phyloP scores from a whole-genome alignment of 2,113 vertebrate genomes.

The Xyliphius kryptos region DNA sequence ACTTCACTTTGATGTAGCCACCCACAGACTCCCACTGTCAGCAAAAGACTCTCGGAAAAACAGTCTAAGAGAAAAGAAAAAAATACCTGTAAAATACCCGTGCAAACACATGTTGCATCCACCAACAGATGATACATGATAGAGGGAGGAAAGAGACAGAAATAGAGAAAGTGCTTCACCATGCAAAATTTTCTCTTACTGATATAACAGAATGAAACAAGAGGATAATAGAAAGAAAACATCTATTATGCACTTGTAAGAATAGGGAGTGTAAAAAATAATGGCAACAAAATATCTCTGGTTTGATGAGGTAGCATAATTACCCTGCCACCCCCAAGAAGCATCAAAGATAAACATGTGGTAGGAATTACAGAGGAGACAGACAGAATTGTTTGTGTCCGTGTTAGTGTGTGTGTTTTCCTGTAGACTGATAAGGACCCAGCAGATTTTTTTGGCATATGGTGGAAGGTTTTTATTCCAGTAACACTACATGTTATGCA shows the following conservation, averaged over 20 bases:
- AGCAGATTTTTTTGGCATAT: conserved; percentile 63
- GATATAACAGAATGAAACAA: conserved; percentile 24
- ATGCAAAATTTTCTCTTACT: conserved; percentile 15
- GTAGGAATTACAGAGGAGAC: conserved; percentile 62
- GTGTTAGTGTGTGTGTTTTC: no score
- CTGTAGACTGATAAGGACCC: conserved; percentile 59
- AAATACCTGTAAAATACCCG: conserved; percentile 34
- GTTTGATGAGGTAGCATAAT: conserved; percentile 69
- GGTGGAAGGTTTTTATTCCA: conserved; percentile 50
- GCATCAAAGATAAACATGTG: conserved; percentile 65
- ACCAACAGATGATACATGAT: no score
- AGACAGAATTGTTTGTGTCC: conserved; percentile 62
- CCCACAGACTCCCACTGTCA: conserved; percentile 66
- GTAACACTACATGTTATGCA: conserved; percentile 41
- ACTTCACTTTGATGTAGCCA: conserved; percentile 70
- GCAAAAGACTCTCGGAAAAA: conserved; percentile 59
- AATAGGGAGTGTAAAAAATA: conserved; percentile 46
- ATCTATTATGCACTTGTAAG: conserved; percentile 44
- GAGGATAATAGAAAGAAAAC: conserved; percentile 31
- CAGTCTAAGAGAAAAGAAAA: conserved; percentile 57
- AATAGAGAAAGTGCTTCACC: no score
- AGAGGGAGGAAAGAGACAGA: no score
- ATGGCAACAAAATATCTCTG: conserved; percentile 61
- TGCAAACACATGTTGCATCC: conserved; percentile 15
- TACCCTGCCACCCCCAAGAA: conserved; percentile 52